phyloP scores from a whole-genome alignment of 2,797 vertebrate genomes.

The Eutrigla gurnardus region DNA sequence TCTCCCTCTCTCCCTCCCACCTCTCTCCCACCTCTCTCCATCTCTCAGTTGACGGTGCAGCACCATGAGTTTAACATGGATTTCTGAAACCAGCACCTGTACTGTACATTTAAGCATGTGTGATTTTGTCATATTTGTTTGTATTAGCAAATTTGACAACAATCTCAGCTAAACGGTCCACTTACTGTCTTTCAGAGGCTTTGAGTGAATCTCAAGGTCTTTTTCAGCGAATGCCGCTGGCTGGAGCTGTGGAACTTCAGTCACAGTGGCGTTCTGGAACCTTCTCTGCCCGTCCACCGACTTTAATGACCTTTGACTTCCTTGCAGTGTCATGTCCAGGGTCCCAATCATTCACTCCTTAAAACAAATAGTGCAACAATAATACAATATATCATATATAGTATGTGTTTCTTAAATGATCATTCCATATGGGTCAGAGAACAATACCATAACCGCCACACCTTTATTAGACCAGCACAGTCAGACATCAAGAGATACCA shows the following conservation, averaged over 20 bases:
- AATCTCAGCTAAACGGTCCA: background rate
- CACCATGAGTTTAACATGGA: background rate
- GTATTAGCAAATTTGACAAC: background rate
- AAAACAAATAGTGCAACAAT: constrained; percentile 1
- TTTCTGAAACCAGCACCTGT: background rate
- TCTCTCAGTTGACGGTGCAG: background rate
- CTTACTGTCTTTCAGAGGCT: background rate
- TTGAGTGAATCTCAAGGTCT: background rate
- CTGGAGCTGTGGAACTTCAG: background rate
- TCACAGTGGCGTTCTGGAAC: background rate
- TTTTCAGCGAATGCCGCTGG: background rate
- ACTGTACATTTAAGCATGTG: background rate
- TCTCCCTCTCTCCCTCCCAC: background rate
- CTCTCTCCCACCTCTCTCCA: background rate
- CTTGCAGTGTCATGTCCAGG: background rate
- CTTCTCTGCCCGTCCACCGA: background rate
- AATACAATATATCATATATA: background rate
- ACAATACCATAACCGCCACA: background rate
- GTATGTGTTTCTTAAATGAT: background rate
- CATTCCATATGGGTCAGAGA: background rate
- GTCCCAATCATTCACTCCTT: background rate
- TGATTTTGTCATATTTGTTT: background rate
- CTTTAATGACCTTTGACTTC: background rate
- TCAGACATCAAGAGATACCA: background rate
- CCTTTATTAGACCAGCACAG: background rate